These are phyloP conservation scores for Ephialtes manifestator DNA, from an alignment of 2,888 invertebrate genomes.

Conservation along the genomic window DNA sequence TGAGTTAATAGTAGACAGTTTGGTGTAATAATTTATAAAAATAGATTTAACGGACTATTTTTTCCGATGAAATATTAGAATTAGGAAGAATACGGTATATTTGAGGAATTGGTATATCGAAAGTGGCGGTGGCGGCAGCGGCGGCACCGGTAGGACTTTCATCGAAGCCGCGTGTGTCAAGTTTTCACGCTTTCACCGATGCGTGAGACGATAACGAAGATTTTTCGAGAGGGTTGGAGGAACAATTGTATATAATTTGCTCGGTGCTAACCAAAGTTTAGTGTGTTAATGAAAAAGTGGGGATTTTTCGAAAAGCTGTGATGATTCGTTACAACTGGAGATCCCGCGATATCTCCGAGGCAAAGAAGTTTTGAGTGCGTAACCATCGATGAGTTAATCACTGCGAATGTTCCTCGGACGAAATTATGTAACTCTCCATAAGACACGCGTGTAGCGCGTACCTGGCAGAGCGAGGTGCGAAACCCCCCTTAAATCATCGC, in stretches of 20 bases:
- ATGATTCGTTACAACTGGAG: too few species aligned
- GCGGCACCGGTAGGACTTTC: slow-evolving; percentile 52
- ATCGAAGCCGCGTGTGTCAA: slow-evolving; percentile 52
- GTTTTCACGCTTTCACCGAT: slow-evolving; percentile 68
- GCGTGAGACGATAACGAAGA: slow-evolving; percentile 54
- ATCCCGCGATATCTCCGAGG: neutral
- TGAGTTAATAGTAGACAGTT: neutral
- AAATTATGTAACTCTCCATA: slow-evolving; percentile 40
- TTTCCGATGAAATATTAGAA: neutral
- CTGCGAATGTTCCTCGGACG: neutral
- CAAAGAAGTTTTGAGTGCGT: slow-evolving; percentile 9
- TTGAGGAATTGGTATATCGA: slow-evolving; percentile 59
- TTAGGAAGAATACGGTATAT: slow-evolving; percentile 19
- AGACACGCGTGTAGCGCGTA: neutral
- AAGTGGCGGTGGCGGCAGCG: too few species aligned
- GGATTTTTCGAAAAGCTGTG: slow-evolving; percentile 23
- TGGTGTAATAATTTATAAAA: neutral
- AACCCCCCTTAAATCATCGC: neutral
- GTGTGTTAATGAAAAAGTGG: slow-evolving; percentile 29
- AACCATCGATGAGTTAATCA: slow-evolving; percentile 45
- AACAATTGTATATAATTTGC: slow-evolving; percentile 26
- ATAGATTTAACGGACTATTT: neutral
- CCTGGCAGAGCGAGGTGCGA: slow-evolving; percentile 13
- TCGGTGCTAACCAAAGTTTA: slow-evolving; percentile 16
- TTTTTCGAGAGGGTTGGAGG: slow-evolving; percentile 48